phyloP scores from a whole-genome alignment of 2,888 invertebrate species.

The Coelinius sp. region DNA sequence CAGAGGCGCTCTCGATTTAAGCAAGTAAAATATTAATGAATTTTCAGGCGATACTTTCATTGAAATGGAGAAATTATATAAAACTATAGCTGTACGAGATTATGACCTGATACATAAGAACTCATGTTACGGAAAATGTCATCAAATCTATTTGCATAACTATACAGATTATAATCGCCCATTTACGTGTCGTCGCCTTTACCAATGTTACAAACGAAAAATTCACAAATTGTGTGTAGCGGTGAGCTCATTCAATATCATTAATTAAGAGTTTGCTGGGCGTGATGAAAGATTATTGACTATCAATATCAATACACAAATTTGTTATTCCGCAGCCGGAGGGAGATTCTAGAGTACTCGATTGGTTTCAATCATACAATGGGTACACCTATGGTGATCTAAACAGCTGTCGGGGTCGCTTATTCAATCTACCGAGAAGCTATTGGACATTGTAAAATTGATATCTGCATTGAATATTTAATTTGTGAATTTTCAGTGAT shows the following conservation, averaged over 20 bases:
- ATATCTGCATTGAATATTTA: too few relatives aligned
- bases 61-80: not conserved
- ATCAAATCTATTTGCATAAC: not conserved
- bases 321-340: not conserved
- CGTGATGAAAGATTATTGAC: too few relatives aligned
- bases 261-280: too few relatives aligned
- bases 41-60: not conserved
- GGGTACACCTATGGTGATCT: not conserved
- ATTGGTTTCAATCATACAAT: not conserved
- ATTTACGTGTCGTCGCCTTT: not conserved
- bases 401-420: not conserved
- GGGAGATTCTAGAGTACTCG: not conserved
- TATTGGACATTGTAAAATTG: too few relatives aligned
- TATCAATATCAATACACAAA: too few relatives aligned
- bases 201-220: too few relatives aligned
- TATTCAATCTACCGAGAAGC: not conserved
- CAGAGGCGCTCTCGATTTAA: too few relatives aligned
- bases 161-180: not conserved
- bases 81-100: not conserved
- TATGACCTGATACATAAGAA: not conserved
- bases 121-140: not conserved
- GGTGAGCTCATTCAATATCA: too few relatives aligned
- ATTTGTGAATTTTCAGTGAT: too few relatives aligned
- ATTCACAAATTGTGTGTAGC: too few relatives aligned
- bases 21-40: too few relatives aligned